phyloP scores from a whole-genome alignment of 2,888 invertebrate species.

The Acrobasis repandana region DNA sequence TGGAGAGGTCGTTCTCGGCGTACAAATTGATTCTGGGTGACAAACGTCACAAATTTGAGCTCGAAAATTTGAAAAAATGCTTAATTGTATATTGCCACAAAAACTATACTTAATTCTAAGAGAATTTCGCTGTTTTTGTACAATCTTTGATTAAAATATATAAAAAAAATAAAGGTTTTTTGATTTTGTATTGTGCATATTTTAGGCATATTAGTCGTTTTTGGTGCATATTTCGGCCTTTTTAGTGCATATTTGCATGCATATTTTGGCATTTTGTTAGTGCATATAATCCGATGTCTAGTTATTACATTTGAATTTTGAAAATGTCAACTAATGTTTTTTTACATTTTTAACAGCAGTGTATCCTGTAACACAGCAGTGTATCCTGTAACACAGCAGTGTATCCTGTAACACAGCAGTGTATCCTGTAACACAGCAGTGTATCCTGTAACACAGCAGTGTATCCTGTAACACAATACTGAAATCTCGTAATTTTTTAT shows the following conservation, averaged over 20 bases:
- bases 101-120: slow-evolving; percentile 7
- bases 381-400: too few species aligned
- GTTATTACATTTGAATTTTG: too few species aligned
- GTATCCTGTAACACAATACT: too few species aligned
- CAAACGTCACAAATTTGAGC: neutral
- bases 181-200: slow-evolving; percentile 21
- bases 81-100: slow-evolving; percentile 3
- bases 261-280: slow-evolving; percentile 8
- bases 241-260: slow-evolving; percentile 3
- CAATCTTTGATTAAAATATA: slow-evolving; percentile 10
- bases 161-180: slow-evolving; percentile 20
- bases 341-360: too few species aligned
- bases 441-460: too few species aligned
- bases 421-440: too few species aligned
- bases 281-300: neutral
- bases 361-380: too few species aligned
- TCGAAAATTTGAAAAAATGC: too few species aligned
- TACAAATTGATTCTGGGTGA: slow-evolving; percentile 20
- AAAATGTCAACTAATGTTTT: too few species aligned
- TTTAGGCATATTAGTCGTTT: slow-evolving; percentile 17
- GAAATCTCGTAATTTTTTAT: too few species aligned
- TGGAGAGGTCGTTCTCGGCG: slow-evolving; percentile 20
- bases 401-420: too few species aligned
- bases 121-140: neutral
- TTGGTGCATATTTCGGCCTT: slow-evolving; percentile 20